Evolutionary conservation across 53 echinoderm and acorn worm genomes (phyloP), one percentile per base, ranked within the genome.

Genomic region (Astropecten irregularis): DNA sequence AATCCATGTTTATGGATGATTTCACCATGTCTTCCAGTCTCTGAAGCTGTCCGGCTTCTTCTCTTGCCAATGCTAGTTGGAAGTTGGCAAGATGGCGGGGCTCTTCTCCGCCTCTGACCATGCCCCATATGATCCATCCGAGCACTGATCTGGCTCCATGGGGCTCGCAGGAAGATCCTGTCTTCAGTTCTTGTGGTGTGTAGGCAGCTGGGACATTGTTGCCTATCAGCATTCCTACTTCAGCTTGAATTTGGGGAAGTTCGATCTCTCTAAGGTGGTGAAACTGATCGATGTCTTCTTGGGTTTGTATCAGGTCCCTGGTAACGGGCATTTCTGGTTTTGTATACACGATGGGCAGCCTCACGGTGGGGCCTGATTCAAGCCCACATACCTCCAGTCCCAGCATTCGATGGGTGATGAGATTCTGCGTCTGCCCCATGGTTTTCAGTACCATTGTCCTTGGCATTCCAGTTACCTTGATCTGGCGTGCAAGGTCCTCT

Each of bases 1-100:
- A 74, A 27, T 83, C 83, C 11, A 88, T 82, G 79, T 54, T 54
- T 50, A 49, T 87, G 83, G 40, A 73, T 25, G 63, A 28, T 58
- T 28, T 60, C 3, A 69, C 55, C 56, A 57, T 82, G 46, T 49
- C 36, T 48, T 65, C 50, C 35, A 62, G 26, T 36, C 49, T 30
- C 49, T 66, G 63, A 46, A 64, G 51, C 3, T 64, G 82, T 14
- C 20, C 46, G 22, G 57, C 82, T n/a, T 50, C 50, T 65, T 82
- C 49, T 49, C 48, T 33, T 13, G 57, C 61, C 26, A 62, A 33
- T 15, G 13, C 34, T 64, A 47, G 27, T 73, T 42, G 22, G 10
- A 55, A 28, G 44, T 60, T 57, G 21, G 60, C 28, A 59, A 62
- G 46, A 21, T 28, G 38, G 32, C 33, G 40, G 4, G 40, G 60